Evolutionary conservation across 2,888 invertebrate species (phyloP).

Genomic region (Galerucella nymphaeae): DNA sequence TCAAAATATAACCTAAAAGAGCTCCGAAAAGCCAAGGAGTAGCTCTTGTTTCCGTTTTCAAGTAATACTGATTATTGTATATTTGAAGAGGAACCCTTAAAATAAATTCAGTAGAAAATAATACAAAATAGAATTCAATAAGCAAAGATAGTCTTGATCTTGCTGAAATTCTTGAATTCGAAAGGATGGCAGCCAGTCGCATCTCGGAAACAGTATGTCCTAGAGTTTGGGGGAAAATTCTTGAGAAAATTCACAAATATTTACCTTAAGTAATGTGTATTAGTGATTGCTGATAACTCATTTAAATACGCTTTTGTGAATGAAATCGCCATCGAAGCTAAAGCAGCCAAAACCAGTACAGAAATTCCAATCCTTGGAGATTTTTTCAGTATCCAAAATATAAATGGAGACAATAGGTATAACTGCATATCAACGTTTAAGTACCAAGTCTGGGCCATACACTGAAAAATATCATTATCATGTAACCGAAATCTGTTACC

Average conservation of each 20-base stretch:
- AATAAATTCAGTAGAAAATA: not conserved
- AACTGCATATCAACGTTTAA: constrained; percentile 71
- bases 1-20: constrained; percentile 17
- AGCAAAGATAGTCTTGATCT: no score
- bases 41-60: constrained; percentile 21
- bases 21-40: constrained; percentile 11
- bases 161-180: no score
- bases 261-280: no score
- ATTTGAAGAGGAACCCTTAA: not conserved
- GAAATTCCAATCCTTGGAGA: constrained; percentile 53
- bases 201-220: no score
- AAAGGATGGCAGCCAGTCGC: no score
- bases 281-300: no score
- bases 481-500: no score
- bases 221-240: no score
- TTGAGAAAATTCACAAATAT: no score
- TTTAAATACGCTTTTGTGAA: constrained; percentile 47
- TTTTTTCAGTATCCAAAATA: constrained; percentile 66
- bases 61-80: constrained; percentile 18
- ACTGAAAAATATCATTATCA: constrained; percentile 53
- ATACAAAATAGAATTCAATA: no score
- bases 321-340: constrained; percentile 44
- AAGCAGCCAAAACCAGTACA: constrained; percentile 39
- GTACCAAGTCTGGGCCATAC: constrained; percentile 71
- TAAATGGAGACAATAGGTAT: constrained; percentile 65